A percentile compares a stretch with the other conserved stretches of the same genome.
phyloP scores from a whole-genome alignment of 2,113 vertebrate species.

The Varanus komodoensis region DNA sequence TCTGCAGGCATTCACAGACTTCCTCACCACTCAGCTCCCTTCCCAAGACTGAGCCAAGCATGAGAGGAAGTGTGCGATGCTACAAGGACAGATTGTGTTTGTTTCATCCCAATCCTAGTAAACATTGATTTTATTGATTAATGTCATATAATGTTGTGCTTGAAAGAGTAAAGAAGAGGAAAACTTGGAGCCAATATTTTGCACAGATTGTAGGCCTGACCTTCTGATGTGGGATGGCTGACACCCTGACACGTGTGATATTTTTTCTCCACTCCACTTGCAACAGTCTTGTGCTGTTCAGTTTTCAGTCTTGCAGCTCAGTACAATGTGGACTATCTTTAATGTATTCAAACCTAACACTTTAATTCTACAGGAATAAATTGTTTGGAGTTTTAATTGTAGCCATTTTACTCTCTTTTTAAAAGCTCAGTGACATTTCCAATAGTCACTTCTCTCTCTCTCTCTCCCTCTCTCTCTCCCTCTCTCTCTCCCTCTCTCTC shows the following conservation, averaged over 20 bases:
- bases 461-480: no score
- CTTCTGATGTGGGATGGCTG: background rate
- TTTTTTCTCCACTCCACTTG: background rate
- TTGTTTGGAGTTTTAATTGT: constrained; percentile 12
- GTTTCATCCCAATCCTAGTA: background rate
- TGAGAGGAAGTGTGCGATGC: no score
- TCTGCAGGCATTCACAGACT: no score
- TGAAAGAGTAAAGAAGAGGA: background rate
- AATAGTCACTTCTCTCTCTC: constrained; percentile 11
- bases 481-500: constrained; percentile 1
- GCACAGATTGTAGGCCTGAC: background rate
- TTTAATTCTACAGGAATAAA: background rate
- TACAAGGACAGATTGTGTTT: no score
- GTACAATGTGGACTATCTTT: background rate
- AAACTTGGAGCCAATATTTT: constrained; percentile 5
- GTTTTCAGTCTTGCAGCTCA: constrained; percentile 6
- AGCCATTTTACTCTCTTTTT: background rate
- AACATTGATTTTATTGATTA: background rate
- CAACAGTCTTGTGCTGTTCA: background rate
- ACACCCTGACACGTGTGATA: background rate
- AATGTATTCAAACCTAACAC: background rate
- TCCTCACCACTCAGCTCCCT: no score
- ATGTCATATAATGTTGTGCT: background rate
- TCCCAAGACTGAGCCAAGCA: no score
- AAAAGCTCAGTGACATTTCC: constrained; percentile 12